phyloP scores from a whole-genome alignment of 2,113 vertebrate genomes.

The Pseudonaja textilis region DNA sequence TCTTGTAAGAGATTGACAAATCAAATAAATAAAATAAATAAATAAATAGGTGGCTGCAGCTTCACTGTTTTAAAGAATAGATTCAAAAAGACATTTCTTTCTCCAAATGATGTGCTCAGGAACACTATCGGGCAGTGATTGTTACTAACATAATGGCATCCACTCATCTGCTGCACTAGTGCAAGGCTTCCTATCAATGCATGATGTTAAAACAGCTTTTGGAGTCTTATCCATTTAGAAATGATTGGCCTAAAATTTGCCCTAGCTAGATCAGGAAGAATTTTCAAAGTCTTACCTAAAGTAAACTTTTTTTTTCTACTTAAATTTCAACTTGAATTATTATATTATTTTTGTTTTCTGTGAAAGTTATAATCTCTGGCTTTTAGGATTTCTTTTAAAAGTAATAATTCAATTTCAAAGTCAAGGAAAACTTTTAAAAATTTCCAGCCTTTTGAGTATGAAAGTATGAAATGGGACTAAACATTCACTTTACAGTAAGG shows the following conservation, averaged over 20 bases:
- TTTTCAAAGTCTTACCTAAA: background rate
- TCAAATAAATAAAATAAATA: too few relatives aligned
- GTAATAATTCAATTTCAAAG: background rate
- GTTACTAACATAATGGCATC: background rate
- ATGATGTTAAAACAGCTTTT: background rate
- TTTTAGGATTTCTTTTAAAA: background rate
- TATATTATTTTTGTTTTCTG: background rate
- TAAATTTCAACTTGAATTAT: background rate
- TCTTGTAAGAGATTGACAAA: too few relatives aligned
- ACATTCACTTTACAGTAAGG: constrained; percentile 35
- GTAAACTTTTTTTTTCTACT: background rate
- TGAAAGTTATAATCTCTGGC: background rate
- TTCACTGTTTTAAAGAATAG: background rate
- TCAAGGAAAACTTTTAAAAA: background rate
- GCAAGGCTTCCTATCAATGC: background rate
- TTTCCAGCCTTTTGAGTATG: background rate
- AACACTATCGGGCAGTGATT: background rate
- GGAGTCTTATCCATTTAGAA: background rate
- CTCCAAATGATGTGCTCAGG: background rate
- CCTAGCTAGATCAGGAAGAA: background rate
- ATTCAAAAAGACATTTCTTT: background rate
- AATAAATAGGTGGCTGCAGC: background rate
- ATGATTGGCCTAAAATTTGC: background rate
- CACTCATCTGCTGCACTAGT: background rate
- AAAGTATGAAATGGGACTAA: constrained; percentile 8